These are phyloP conservation scores for Apodemia zela DNA, from an alignment of 2,888 invertebrate species.

Conservation along the genomic window DNA sequence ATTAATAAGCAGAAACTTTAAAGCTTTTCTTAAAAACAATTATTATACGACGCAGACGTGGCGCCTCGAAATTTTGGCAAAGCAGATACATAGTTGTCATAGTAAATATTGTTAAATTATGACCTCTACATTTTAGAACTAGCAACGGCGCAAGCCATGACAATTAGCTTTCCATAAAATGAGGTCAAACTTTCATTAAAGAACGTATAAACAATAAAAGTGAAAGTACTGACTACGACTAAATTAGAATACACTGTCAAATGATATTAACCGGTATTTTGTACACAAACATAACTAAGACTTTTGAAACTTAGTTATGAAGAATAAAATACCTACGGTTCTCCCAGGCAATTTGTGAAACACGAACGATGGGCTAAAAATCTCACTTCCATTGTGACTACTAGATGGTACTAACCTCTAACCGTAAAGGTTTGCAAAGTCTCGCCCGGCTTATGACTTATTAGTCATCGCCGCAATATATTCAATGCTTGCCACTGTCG, in stretches of 20 bases:
- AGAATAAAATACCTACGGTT: no score
- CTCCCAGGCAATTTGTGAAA: no score
- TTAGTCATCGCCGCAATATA: no score
- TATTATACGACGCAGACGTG: not conserved
- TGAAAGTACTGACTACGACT: not conserved
- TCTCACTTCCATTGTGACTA: no score
- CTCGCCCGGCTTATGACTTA: no score
- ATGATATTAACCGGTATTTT: not conserved
- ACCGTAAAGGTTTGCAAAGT: no score
- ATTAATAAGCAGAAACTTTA: no score
- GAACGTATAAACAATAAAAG: constrained; percentile 3
- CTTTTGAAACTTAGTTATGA: no score
- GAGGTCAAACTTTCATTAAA: constrained; percentile 14
- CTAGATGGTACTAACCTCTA: no score
- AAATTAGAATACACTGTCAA: not conserved
- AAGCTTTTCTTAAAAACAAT: no score
- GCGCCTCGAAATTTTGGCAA: not conserved
- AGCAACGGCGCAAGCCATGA: not conserved
- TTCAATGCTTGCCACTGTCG: no score
- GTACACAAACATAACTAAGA: not conserved
- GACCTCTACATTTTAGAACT: not conserved
- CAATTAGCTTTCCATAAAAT: constrained; percentile 10
- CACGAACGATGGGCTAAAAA: no score
- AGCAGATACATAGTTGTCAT: not conserved
- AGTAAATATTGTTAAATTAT: not conserved